Conservation (phyloP, 1,140 invertebrate species). For the Archegozetes longisetosus region DNA sequence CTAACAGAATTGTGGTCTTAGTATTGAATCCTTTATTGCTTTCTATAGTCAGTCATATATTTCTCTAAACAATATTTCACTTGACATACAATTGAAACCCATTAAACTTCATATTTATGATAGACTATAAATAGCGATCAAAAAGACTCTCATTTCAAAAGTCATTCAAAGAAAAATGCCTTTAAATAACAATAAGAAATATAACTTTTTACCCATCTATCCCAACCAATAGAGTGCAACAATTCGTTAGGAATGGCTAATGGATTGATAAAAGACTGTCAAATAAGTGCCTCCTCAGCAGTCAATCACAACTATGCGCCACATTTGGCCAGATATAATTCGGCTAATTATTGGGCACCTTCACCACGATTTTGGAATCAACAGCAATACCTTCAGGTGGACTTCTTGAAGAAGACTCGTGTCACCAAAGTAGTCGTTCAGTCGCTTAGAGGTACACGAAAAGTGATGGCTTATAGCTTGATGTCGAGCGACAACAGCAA, state of each 20-base stretch:
- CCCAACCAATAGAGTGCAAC: conserved; percentile 18
- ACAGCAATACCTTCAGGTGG: conserved; percentile 19
- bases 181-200: neutral
- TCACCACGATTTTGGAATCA: conserved; percentile 15
- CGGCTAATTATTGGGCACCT: conserved; percentile 18
- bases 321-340: conserved; percentile 11
- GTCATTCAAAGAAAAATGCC: too few relatives aligned
- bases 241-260: conserved; percentile 15
- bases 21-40: too few relatives aligned
- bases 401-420: conserved; percentile 20
- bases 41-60: too few relatives aligned
- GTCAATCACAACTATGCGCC: conserved; percentile 19
- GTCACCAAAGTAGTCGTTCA: conserved; percentile 17
- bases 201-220: neutral
- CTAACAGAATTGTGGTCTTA: too few relatives aligned
- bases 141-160: too few relatives aligned
- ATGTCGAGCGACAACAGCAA: conserved; percentile 19
- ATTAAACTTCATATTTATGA: too few relatives aligned
- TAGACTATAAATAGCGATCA: too few relatives aligned
- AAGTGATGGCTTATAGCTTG: conserved; percentile 16
- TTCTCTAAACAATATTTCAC: too few relatives aligned
- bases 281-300: conserved; percentile 21
- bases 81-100: too few relatives aligned
- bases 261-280: conserved; percentile 18
- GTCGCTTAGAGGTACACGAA: conserved; percentile 13